phyloP scores from a whole-genome alignment of 2,797 vertebrate species.

The Linurgus olivaceus region DNA sequence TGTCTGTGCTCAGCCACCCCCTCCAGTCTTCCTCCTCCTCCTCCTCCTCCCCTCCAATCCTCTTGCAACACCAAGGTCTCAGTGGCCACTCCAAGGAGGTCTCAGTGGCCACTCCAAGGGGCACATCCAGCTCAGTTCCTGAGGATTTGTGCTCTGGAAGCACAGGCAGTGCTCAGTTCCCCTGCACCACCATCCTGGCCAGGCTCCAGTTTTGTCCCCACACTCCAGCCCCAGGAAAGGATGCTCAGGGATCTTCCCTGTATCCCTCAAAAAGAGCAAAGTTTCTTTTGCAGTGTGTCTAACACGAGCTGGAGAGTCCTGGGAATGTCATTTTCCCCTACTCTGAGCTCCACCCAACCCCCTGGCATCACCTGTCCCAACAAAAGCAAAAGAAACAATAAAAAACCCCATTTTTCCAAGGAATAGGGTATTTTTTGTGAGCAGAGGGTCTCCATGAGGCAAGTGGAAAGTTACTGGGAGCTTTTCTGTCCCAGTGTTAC shows the following conservation, averaged over 20 bases:
- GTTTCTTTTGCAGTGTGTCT: neutral
- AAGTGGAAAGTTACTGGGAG: conserved; percentile 7
- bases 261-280: neutral
- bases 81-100: too few species aligned
- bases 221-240: neutral
- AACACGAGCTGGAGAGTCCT: neutral
- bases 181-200: neutral
- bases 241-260: neutral
- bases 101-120: neutral
- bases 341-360: neutral
- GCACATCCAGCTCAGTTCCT: neutral
- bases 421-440: neutral
- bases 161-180: neutral
- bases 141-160: neutral
- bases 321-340: neutral
- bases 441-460: neutral
- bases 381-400: neutral
- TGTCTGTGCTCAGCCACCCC: neutral
- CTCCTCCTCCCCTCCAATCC: neutral
- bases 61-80: neutral
- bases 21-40: neutral
- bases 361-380: neutral
- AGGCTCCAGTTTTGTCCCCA: neutral
- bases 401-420: fast-evolving
- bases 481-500: neutral